phyloP scores from a whole-genome alignment of 2,113 vertebrate genomes.

The Rutilus rutilus region DNA sequence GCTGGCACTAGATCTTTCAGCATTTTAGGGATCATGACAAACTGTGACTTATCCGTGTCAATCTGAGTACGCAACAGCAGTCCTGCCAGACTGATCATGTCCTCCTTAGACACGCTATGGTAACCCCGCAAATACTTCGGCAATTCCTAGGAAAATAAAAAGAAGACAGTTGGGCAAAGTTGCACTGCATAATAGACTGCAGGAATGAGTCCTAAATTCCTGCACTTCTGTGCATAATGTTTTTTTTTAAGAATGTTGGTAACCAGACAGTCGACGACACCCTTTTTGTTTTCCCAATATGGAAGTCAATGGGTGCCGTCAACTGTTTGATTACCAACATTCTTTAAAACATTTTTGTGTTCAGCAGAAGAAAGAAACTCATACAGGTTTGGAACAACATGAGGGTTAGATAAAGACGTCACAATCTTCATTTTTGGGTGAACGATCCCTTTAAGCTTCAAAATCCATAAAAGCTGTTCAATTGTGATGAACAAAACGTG shows the following conservation, averaged over 20 bases:
- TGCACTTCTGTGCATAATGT: too few species aligned
- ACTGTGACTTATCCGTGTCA: slow-evolving; percentile 79
- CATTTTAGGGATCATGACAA: slow-evolving; percentile 83
- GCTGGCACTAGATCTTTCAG: slow-evolving; percentile 85
- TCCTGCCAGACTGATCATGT: slow-evolving; percentile 81
- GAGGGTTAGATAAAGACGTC: too few species aligned
- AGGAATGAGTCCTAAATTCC: not conserved
- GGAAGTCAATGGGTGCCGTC: too few species aligned
- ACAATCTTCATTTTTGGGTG: too few species aligned
- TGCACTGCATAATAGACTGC: not conserved
- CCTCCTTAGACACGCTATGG: slow-evolving; percentile 85
- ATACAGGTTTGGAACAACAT: too few species aligned
- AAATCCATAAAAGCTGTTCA: not conserved
- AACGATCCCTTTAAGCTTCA: too few species aligned
- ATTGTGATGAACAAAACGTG: not conserved
- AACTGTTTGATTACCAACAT: too few species aligned
- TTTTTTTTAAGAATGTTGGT: too few species aligned
- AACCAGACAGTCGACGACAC: too few species aligned
- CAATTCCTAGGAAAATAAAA: slow-evolving; percentile 78
- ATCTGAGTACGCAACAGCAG: slow-evolving; percentile 85
- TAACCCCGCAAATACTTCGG: slow-evolving; percentile 88
- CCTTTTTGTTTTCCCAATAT: too few species aligned
- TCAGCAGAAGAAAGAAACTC: too few species aligned
- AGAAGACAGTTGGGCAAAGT: not conserved
- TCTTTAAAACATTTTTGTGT: too few species aligned